Base-by-base conservation (phyloP, 2,888 invertebrate species). In the Tachystola acroxantha region DNA sequence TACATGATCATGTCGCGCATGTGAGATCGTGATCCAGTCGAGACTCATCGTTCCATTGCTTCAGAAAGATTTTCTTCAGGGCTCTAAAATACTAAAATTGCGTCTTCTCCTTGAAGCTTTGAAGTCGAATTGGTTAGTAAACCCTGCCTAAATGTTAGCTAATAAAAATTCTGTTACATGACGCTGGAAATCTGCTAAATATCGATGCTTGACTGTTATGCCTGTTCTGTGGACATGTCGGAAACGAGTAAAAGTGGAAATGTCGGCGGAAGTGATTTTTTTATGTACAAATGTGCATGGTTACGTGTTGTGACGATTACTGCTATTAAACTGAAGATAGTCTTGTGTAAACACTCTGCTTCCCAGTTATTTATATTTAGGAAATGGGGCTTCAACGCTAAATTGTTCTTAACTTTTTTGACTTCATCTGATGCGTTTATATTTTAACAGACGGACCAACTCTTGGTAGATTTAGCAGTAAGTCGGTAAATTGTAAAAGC, bases 1-100 rank as follows among this genome's bases (percentile, higher is more conserved):
- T 88, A 90, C 58, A 77, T 88, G 77, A 58, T 82, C 45, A 82
- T 88, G 85, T 87, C 88, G 40, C 72, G 75, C 32, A 88, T 88
- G 64, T 88, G 77, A 84, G 58, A 20, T 27, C n/a, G 19, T 6
- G 33, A 40, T 7, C 16, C 25, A 11, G 43, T 40, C 58, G 50
- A 50, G 40, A 43, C 57, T 56, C 62, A 61, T 59, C 57, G 50
- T 45, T 51, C 52, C 53, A 47, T 52, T 48, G 46, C 51, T 50
- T 40, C 45, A 35, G 37, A 32, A 27, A 34, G 22, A 26, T 24
- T 42, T 32, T 30, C 2, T 32, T 27, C 40, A 36, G 33, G 13
- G 36, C 37, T 37, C 11, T 20, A 32, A 37, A 27, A 9, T 34
- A 10, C 16, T 9, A 13, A 3, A 16, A 30, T 1, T 13, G n/a